Base-by-base conservation (phyloP, 2,888 invertebrate species). In the Aporophyla lueneburgensis region DNA sequence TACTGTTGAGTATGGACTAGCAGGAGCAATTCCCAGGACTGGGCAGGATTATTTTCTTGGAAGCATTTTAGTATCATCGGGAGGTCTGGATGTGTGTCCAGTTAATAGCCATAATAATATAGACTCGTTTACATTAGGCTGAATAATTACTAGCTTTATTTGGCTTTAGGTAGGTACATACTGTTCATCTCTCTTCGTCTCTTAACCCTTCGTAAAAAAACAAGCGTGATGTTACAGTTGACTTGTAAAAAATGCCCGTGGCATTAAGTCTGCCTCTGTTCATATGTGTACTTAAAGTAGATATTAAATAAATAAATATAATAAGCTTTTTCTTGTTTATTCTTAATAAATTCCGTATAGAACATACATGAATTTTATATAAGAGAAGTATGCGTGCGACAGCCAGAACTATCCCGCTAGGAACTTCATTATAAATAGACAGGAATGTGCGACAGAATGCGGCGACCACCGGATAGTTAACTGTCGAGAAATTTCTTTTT, bases 371-470 rank as follows among this genome's bases (percentile, higher is more conserved):
- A 85, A 79, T 71, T 83, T 79, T 74, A 85, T 85, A 84, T 82
- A 66, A 68, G 74, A 79, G 74, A 84, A 85, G 87, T 90, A 92
- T 91, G 90, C 86, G 85, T 80, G 84, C 78, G 88, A 88, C 90
- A 86, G 82, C 63, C 87, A 84, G 88, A 88, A 87, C 87, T 86
- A 85, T 87, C 80, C 85, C 86, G 88, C 89, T 89, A 86, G 74
- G 81, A 85, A 86, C 85, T 84, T 81, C 63, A 80, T 84, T 93
- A 92, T 88, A 90, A 92, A 92, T 93, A 93, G 92, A 84, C 70
- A 77, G 89, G 91, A 91, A 93, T 92, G 88, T 83, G 86, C 82
- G 76, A 74, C 78, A 88, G 89, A 87, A 91, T 90, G 76, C 61
- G 75, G 56, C 80, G 83, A 85, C 83, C 87, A 78, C 78, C 68